These are phyloP conservation scores for Lithobates sylvaticus DNA, from an alignment of 2,797 vertebrate species.

Conservation along the genomic window DNA sequence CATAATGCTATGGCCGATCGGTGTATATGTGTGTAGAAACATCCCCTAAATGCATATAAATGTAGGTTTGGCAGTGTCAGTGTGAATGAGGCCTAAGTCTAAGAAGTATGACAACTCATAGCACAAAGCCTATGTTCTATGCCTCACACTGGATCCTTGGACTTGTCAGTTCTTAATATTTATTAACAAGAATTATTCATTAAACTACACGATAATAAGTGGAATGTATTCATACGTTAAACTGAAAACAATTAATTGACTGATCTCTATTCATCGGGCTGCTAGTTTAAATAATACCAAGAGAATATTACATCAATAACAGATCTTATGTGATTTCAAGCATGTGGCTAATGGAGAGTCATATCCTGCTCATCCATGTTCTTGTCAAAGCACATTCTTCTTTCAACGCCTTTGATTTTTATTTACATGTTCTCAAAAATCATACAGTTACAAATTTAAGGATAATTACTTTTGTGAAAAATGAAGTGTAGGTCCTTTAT, in stretches of 20 bases:
- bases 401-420: background rate
- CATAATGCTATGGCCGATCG: no score
- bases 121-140: conserved; percentile 6
- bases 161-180: conserved; percentile 17
- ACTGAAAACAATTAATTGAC: conserved; percentile 44
- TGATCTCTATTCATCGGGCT: conserved; percentile 43
- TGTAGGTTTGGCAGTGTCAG: no score
- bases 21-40: no score
- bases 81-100: background rate
- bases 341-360: conserved; percentile 19
- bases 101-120: conserved; percentile 23
- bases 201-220: conserved; percentile 44
- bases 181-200: conserved; percentile 56
- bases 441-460: no score
- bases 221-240: conserved; percentile 39
- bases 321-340: conserved; percentile 26
- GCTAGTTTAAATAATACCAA: conserved; percentile 31
- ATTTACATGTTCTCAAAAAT: no score
- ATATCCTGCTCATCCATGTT: background rate
- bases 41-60: no score
- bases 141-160: background rate
- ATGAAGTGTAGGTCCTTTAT: no score
- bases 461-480: no score
- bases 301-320: conserved; percentile 10
- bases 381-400: background rate